phyloP scores from a whole-genome alignment of 35 echinoderm and acorn worm genomes.

The Lytechinus variegatus region DNA sequence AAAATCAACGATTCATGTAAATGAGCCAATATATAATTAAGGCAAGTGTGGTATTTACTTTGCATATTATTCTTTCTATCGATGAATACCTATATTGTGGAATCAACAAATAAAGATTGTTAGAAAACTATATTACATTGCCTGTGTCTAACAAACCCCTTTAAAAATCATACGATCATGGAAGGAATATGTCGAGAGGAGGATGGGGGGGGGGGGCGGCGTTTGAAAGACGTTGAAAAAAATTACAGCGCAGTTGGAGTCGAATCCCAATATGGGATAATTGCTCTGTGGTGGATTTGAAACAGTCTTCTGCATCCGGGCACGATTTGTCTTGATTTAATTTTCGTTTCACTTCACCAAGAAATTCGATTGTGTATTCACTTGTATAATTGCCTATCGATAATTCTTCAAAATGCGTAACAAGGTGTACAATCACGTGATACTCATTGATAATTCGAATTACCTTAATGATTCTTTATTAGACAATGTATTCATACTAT shows the following conservation, averaged over 20 bases:
- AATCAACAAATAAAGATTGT: neutral
- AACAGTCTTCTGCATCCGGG: conserved; percentile 3
- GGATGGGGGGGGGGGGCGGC: neutral
- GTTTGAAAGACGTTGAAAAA: neutral
- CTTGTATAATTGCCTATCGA: neutral
- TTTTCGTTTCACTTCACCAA: neutral
- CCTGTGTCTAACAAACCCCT: neutral
- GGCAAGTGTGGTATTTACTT: too few species aligned
- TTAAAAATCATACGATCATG: neutral
- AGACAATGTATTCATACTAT: neutral
- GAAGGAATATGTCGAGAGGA: neutral
- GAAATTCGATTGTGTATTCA: neutral
- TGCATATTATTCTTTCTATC: too few species aligned
- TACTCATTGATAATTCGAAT: neutral
- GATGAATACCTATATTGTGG: too few species aligned
- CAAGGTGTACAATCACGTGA: neutral
- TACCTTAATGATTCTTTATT: neutral
- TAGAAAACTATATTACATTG: neutral
- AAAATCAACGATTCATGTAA: too few species aligned
- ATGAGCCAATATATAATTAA: too few species aligned
- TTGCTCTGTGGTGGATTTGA: conserved; percentile 14
- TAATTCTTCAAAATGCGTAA: neutral
- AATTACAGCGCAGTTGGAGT: conserved; percentile 15
- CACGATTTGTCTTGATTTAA: neutral
- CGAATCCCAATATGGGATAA: conserved; percentile 15